Conservation (phyloP, 2,888 invertebrate genomes). For the Uropetala carovei region DNA sequence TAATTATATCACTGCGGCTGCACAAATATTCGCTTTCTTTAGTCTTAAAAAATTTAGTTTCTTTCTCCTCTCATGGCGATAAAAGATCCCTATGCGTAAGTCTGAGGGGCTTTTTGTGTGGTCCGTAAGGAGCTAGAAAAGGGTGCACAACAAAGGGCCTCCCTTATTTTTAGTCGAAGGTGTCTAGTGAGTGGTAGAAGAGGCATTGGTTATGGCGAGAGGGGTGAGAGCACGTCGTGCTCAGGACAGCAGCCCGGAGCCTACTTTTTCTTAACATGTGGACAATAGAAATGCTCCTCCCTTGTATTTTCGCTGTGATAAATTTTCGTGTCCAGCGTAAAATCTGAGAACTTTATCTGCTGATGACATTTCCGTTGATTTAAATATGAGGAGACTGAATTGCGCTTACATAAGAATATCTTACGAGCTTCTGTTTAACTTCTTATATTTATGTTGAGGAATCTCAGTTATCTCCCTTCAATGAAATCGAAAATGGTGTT, state of each 20-base stretch:
- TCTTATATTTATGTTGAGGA: too few relatives aligned
- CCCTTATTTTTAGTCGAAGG: background rate
- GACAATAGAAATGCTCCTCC: background rate
- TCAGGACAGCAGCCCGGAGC: background rate
- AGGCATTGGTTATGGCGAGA: background rate
- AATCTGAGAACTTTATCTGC: background rate
- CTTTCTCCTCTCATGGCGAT: background rate
- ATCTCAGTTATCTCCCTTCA: too few relatives aligned
- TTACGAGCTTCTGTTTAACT: too few relatives aligned
- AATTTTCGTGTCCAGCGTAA: background rate
- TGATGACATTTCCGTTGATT: background rate
- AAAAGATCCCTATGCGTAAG: background rate
- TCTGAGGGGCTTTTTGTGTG: background rate
- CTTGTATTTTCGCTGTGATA: background rate
- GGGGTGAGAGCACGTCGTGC: background rate
- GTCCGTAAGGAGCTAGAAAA: background rate
- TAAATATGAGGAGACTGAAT: too few relatives aligned
- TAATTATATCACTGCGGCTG: too few relatives aligned
- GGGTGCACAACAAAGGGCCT: background rate
- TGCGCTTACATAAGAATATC: too few relatives aligned
- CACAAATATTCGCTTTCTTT: too few relatives aligned
- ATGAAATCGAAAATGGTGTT: too few relatives aligned
- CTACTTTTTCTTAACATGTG: constrained; percentile 1
- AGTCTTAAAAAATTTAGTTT: too few relatives aligned
- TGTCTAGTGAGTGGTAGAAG: background rate